Evolutionary conservation across 1,140 invertebrate genomes (phyloP).

Genomic region (Macrobrachium rosenbergii): DNA sequence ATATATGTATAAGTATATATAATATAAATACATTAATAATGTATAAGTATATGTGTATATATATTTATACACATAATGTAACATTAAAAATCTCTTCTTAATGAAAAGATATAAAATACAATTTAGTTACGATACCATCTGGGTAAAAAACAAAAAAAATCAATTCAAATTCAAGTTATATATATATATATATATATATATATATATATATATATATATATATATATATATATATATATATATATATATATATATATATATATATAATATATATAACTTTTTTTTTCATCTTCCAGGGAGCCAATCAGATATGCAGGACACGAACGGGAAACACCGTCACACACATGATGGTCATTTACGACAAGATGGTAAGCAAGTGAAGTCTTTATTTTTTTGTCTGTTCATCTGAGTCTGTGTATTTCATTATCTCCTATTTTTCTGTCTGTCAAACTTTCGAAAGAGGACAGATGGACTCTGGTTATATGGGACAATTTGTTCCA

Average conservation of each 20-base stretch:
- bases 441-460: background rate
- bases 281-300: slow-evolving; percentile 74
- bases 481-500: no score
- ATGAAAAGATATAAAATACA: no score
- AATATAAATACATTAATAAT: background rate
- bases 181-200: background rate
- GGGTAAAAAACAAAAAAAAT: no score
- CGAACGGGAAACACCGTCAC: slow-evolving; percentile 97
- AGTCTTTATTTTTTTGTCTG: background rate
- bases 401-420: background rate
- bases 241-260: background rate
- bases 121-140: no score
- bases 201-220: background rate
- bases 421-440: background rate
- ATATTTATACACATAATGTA: background rate
- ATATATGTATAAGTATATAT: background rate
- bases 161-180: no score
- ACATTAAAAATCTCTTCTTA: no score
- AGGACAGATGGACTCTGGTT: no score
- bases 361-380: slow-evolving; percentile 82
- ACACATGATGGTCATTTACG: slow-evolving; percentile 97
- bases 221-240: no score
- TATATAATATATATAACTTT: background rate
- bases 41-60: background rate
- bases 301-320: slow-evolving; percentile 94